Evolutionary conservation across 2,113 vertebrate species (phyloP), one percentile per base, ranked within the genome.

Genomic region (Trachemys scripta): DNA sequence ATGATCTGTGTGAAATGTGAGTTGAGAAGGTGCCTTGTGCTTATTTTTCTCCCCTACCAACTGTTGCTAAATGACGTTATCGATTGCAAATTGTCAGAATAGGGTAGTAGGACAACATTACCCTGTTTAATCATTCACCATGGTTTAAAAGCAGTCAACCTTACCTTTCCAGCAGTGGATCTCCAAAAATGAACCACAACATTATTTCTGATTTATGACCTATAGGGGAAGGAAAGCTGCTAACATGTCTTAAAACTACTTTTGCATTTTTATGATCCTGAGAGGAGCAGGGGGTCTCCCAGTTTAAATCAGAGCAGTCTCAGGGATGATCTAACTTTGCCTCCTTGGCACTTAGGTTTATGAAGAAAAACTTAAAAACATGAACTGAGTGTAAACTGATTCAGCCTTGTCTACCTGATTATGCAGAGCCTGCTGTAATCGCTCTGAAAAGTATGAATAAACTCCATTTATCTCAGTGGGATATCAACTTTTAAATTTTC

Each of bases 31-130:
- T 94, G 95, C 90, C 92, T 96, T 93, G 8, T 97, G 95, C 95
- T 94, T 95, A 47, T 97, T 96, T 96, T 88, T 93, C 90, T 94
- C 96, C 90, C 97, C 94, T 96, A 97, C 97, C 98, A 98, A 97
- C 97, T 98, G 98, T 49, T 97, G 95, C 81, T 96, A 97, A 98
- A 92, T 97, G 97, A 96, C 97, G 98, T 96, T 97, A 97, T 97
- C 97, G 96, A 96, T 98, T 97, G 95, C 82, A 93, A 86, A 69
- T 95, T 75, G 78, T 90, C 97, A 96, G 83, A 94, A 95, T 82
- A 94, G 87, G 85, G 93, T 35, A 90, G 57, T 84, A 90, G 76
- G 83, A 93, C 95, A 94, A 97, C 82, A 93, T 89, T 38, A 50
- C 81, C 90, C 72, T 87, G 31, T 35, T 59, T 17, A 22, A 93